These are phyloP conservation scores for Fregetta grallaria DNA, from an alignment of 2,113 vertebrate species.

Conservation along the genomic window DNA sequence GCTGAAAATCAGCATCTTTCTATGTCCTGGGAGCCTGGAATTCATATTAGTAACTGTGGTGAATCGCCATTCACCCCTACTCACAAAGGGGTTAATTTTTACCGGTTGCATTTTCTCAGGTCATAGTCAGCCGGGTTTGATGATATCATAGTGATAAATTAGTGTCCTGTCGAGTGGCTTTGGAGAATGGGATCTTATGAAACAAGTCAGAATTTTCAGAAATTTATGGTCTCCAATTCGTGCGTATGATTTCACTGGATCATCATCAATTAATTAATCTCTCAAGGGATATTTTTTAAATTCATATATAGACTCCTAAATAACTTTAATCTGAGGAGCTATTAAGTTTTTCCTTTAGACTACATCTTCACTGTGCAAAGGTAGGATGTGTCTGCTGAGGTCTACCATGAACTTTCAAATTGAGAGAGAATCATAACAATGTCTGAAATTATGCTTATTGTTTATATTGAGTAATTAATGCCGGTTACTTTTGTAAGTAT, in stretches of 20 bases:
- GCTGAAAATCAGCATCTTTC: not conserved
- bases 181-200: not conserved
- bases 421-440: not conserved
- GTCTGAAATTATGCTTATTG: not conserved
- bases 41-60: not conserved
- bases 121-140: not conserved
- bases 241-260: not conserved
- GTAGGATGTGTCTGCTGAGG: not conserved
- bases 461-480: not conserved
- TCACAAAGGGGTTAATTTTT: not conserved
- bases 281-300: not conserved
- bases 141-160: constrained; percentile 32
- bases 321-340: not conserved
- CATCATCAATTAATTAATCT: not conserved
- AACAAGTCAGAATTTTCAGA: not conserved
- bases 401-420: not conserved
- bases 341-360: not conserved
- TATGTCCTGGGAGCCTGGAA: not conserved
- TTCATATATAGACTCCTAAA: not conserved
- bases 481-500: not conserved
- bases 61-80: not conserved
- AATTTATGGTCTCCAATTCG: not conserved
- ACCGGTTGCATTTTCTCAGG: not conserved
- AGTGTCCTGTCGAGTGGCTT: not conserved
- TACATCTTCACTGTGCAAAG: not conserved